Base-by-base conservation (phyloP, 2,888 invertebrate genomes). In the Scaptomyza tumidula region DNA sequence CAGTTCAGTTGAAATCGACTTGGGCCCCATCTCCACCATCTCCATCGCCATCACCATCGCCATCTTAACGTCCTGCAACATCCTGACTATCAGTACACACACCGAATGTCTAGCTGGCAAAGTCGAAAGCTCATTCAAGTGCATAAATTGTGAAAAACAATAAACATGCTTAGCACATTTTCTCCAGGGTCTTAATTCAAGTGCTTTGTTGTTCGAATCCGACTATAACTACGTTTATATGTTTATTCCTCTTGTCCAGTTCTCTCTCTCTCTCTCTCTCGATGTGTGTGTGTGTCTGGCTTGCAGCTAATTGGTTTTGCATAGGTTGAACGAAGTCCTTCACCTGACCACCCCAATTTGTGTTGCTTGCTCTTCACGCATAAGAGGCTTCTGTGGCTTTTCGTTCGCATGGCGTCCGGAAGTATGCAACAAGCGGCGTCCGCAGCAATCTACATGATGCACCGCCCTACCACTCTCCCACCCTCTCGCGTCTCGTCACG, bases 1-100 rank as follows among this genome's bases (percentile, higher is more conserved):
- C 82, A 89, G 82, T 89, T 89, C 78, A 76, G 75, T 87, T 83
- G 71, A 83, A 84, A 86, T 86, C 80, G 70, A 76, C 86, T 70
- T 70, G 64, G 57, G 59, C 50, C 37, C 43, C 49, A 55, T 59
- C 54, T 56, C 59, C 37, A 13, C 48, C 48, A 48, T 56, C 59
- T 29, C 31, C 2, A 10, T n/a, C 37, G 11, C 48, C 48, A 24
- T 7, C 37, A 2, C 37, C 37, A 37, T 39, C 33, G 2, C 33
- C 6, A 6, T 31, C 29, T 31, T 11, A 53, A 39, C 45, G 14
- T 41, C 35, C 48, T 37, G 43, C 52, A 53, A 43, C 16, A 9
- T 48, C 13, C 16, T 39, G 39, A 9, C 67, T 57, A 70, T 63
- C 19, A 33, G 13, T 7, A 49, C 10, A n/a, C 10, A n/a, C 49